phyloP scores from a whole-genome alignment of 2,888 invertebrate genomes.

The Amphimallon solstitiale region DNA sequence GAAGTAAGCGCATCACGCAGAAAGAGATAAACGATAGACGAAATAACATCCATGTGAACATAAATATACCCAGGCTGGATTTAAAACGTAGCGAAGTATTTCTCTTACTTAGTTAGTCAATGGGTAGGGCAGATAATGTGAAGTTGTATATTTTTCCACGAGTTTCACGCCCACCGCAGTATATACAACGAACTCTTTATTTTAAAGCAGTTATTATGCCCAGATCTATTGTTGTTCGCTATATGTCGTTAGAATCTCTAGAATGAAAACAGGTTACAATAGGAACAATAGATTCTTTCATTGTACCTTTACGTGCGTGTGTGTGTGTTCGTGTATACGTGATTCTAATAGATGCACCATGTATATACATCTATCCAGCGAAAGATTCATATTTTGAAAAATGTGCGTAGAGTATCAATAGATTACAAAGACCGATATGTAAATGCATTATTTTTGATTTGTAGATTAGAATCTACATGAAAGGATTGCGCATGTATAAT shows the following conservation, averaged over 20 bases:
- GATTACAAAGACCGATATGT: too few relatives aligned
- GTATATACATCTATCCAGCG: too few relatives aligned
- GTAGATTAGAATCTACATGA: too few relatives aligned
- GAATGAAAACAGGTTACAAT: conserved; percentile 29
- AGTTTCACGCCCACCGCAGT: conserved; percentile 42
- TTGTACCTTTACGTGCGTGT: neutral
- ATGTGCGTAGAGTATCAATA: too few relatives aligned
- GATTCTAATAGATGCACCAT: neutral
- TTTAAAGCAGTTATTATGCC: conserved; percentile 24
- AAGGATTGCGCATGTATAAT: too few relatives aligned
- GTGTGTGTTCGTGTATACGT: neutral
- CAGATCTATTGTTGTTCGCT: conserved; percentile 19
- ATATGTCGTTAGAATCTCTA: conserved; percentile 23
- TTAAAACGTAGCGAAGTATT: conserved; percentile 33
- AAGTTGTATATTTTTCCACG: conserved; percentile 42
- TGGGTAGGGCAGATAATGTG: conserved; percentile 46
- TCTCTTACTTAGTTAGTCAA: conserved; percentile 38
- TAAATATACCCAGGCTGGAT: conserved; percentile 17
- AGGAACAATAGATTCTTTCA: conserved; percentile 29
- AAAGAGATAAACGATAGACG: conserved; percentile 10
- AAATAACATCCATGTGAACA: conserved; percentile 18
- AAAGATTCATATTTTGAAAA: too few relatives aligned
- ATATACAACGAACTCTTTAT: conserved; percentile 26
- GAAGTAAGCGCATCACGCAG: neutral
- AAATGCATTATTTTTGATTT: too few relatives aligned